Base-by-base conservation (phyloP, 2,888 invertebrate species). In the Rutpela maculata region DNA sequence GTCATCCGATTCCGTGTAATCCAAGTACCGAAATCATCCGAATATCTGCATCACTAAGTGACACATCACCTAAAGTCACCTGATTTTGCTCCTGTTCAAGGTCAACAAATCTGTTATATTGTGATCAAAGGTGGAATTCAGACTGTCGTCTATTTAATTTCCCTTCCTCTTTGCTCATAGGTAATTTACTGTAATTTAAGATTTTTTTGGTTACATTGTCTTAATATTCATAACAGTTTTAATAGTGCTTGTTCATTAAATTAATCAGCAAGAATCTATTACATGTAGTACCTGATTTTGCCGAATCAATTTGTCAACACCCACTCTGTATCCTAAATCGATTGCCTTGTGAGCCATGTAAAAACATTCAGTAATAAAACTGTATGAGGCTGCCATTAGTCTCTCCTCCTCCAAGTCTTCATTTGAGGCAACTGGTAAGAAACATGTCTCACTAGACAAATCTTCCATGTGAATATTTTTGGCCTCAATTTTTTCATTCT, bases 281-380 rank as follows among this genome's bases (percentile, higher is more conserved):
- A 18, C 15, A n/a, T n/a, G n/a, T n/a, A 82, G 80, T 85, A 89
- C 90, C 77, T 94, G 93, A 70, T 94, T 95, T 82, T 92, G 91
- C 1, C 92, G 92, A 82, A 92, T 92, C 60, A 94, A 89, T 83
- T 93, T 93, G 83, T 95, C 95, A 0, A 93, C 92, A 66, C 93
- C 92, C 4, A 95, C 94, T 5, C 94, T 91, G 78, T 93, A 93
- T 26, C 95, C 94, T 90, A 98, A 91, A 88, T 97, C 95, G 72
- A 98, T 92, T 68, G 96, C 94, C 86, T 95, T 94, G 88, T 98
- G 98, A 0, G 97, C 95, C 92, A 98, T 92, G 89, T 94, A 98
- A 89, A 98, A 98, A 85, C 96, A 95, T 88, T 98, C 97, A 0
- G 97, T 97, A 15, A 97, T 94, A 89, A 98, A 98, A 87, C 93